Percentiles rank a stretch among this genome's conserved stretches.
phyloP scores from a whole-genome alignment of 2,888 invertebrate genomes.

The Diploptera punctata region DNA sequence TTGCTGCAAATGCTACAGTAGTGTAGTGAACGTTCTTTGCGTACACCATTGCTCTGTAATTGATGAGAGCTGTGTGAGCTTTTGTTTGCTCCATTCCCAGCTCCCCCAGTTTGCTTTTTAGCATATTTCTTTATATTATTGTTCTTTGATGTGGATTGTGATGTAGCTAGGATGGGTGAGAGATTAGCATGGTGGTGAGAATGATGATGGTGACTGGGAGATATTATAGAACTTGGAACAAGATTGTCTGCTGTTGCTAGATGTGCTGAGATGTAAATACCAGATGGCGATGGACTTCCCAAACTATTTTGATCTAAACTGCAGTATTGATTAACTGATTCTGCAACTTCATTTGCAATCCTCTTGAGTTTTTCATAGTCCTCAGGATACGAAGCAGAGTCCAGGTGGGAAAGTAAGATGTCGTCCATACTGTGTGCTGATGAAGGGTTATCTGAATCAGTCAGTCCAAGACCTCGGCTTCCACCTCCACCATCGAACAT shows the following conservation, averaged over 20 bases:
- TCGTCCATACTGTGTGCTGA: constrained; percentile 73
- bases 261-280: constrained; percentile 61
- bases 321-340: constrained; percentile 62
- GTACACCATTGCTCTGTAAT: constrained; percentile 58
- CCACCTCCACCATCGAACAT: constrained; percentile 18
- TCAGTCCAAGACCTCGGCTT: not conserved
- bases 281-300: constrained; percentile 55
- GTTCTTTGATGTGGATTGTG: not conserved
- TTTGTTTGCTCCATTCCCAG: constrained; percentile 41
- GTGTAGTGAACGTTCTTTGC: constrained; percentile 88
- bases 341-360: constrained; percentile 82
- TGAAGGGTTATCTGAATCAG: constrained; percentile 23
- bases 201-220: constrained; percentile 2
- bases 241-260: constrained; percentile 11
- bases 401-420: constrained; percentile 70
- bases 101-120: constrained; percentile 63
- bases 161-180: constrained; percentile 8
- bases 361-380: constrained; percentile 86
- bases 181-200: constrained; percentile 6
- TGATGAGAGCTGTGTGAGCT: constrained; percentile 66
- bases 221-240: not conserved
- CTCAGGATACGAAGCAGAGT: constrained; percentile 70
- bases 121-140: constrained; percentile 49
- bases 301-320: constrained; percentile 24
- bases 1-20: constrained; percentile 93